phyloP scores from a whole-genome alignment of 1,140 invertebrate genomes.

The Cryptotermes secundus region DNA sequence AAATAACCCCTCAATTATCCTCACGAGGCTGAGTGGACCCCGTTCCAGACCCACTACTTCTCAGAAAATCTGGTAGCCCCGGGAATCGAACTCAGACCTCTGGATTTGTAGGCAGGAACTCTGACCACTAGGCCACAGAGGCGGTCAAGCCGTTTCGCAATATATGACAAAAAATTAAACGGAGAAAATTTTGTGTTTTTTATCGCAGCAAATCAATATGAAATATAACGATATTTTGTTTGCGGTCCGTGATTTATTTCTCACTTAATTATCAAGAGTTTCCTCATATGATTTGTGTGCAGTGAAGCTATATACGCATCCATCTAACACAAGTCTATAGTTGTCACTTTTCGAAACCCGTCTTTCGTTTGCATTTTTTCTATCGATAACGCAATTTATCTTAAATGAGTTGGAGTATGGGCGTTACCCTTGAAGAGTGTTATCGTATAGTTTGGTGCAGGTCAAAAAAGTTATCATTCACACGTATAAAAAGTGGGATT shows the following conservation, averaged over 20 bases:
- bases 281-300: neutral
- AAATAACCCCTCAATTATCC: too few species aligned
- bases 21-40: too few species aligned
- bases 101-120: too few species aligned
- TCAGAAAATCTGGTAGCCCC: too few species aligned
- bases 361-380: neutral
- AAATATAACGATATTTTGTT: neutral
- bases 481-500: neutral
- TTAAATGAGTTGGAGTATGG: neutral
- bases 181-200: neutral
- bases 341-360: neutral
- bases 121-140: too few species aligned
- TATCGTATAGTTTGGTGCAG: neutral
- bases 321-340: neutral
- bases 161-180: too few species aligned
- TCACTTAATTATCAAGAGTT: neutral
- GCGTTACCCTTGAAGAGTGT: neutral
- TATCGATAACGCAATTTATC: neutral
- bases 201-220: neutral
- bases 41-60: too few species aligned
- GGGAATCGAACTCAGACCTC: too few species aligned
- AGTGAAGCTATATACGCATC: neutral
- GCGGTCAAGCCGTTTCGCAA: too few species aligned
- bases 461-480: neutral
- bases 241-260: neutral